Evolutionary conservation across 2,888 invertebrate species (phyloP).

Genomic region (Hetaerina titia): DNA sequence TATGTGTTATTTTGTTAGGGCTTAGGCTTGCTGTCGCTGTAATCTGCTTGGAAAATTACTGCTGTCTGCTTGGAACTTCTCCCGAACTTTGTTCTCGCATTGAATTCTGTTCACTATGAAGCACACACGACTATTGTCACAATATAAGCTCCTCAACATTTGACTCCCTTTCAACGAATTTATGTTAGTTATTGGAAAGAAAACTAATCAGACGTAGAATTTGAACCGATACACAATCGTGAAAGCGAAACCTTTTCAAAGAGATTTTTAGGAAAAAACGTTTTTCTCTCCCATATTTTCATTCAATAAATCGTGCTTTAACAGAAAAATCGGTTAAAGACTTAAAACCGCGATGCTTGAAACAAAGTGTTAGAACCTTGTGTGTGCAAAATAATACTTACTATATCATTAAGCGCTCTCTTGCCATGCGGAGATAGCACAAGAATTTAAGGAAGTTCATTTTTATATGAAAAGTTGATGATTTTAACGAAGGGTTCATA

Average conservation of each 20-base stretch:
- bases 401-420: slow-evolving; percentile 64
- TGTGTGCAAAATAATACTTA: slow-evolving; percentile 63
- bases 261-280: slow-evolving; percentile 17
- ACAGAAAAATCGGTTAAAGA: slow-evolving; percentile 19
- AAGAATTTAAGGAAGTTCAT: slow-evolving; percentile 59
- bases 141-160: slow-evolving; percentile 71
- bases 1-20: not conserved
- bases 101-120: slow-evolving; percentile 70
- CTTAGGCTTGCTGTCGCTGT: not conserved
- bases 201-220: slow-evolving; percentile 62
- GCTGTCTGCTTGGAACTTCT: slow-evolving; percentile 51
- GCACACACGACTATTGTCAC: slow-evolving; percentile 70
- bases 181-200: slow-evolving; percentile 64
- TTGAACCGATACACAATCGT: slow-evolving; percentile 68
- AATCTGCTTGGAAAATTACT: not conserved
- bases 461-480: slow-evolving; percentile 67
- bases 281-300: slow-evolving; percentile 28
- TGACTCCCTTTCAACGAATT: slow-evolving; percentile 70
- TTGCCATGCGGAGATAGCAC: slow-evolving; percentile 67
- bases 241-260: slow-evolving; percentile 36
- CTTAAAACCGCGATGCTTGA: slow-evolving; percentile 48
- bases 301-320: slow-evolving; percentile 24
- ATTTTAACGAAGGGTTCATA: slow-evolving; percentile 59
- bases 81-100: slow-evolving; percentile 69
- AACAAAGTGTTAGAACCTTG: slow-evolving; percentile 55